These are phyloP conservation scores for Torymus texanus DNA, from an alignment of 2,888 invertebrate genomes.

Conservation along the genomic window DNA sequence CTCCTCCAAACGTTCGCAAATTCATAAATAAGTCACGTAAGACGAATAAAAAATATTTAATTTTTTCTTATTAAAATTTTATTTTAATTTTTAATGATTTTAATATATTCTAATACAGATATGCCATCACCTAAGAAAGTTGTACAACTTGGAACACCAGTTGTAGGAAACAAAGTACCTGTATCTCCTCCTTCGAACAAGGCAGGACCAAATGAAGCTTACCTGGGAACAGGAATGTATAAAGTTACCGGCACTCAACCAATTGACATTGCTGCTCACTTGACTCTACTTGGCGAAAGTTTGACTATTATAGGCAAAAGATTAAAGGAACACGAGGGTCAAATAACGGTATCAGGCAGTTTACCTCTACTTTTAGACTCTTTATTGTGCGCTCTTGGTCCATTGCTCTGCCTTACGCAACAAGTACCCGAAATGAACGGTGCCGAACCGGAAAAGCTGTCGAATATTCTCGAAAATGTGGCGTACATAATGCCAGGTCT, in stretches of 20 bases:
- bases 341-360: conserved; percentile 96
- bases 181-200: conserved; percentile 69
- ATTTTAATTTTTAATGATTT: conserved; percentile 6
- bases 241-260: conserved; percentile 86
- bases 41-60: not conserved
- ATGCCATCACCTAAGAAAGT: conserved; percentile 67
- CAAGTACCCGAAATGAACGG: conserved; percentile 83
- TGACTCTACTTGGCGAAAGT: conserved; percentile 94
- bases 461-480: conserved; percentile 91
- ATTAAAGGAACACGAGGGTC: conserved; percentile 95
- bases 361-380: conserved; percentile 95
- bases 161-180: conserved; percentile 65
- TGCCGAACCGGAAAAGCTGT: conserved; percentile 76
- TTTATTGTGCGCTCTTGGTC: conserved; percentile 92
- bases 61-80: not conserved
- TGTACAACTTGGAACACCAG: conserved; percentile 72
- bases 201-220: conserved; percentile 72
- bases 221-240: conserved; percentile 75
- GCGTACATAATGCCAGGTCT: conserved; percentile 86
- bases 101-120: conserved; percentile 59
- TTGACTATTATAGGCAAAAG: conserved; percentile 94
- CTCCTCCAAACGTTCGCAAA: conserved; percentile 69
- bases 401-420: conserved; percentile 89
- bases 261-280: conserved; percentile 93
- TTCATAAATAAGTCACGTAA: conserved; percentile 74